Evolutionary conservation across 2,113 vertebrate species (phyloP), one percentile per base, ranked within the genome.

Genomic region (rat (Rattus norvegicus)): DNA sequence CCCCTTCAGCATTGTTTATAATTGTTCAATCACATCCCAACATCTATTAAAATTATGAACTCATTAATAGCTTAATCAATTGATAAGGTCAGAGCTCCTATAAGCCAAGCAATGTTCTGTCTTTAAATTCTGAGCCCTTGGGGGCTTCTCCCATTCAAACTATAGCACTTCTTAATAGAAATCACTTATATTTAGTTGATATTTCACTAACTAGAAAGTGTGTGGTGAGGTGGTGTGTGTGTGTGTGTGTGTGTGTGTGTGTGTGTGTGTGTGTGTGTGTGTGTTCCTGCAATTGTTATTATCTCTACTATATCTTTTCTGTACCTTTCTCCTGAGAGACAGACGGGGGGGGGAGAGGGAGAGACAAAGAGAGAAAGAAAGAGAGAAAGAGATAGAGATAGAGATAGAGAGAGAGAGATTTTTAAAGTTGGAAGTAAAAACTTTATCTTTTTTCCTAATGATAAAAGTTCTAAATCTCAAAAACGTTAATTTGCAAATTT

Each of bases 181-280:
- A 89, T 54, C 6, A 90, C 3, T 87, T 24, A 81, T 77, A 94
- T 72, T 28, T 39, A 97, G 30, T 9, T 26, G 77, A 67, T 79
- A 95, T 65, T 93, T 83, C 20, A 92, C 33, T 10, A 94, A 52
- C 52, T 94, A 67, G 28, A 43, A 47, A 65, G 3, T 0, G 20
- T 67, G 11, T 24, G 24, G 17, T 7, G 47, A 17, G 26, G 70
- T 47, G 93, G 83, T 94, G 65, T 7, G n/a, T 19, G n/a, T 73
- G 33, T 16, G 33, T 16, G n/a, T 85, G 20, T 11, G 81, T 91
- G 81, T 20, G 12, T 52, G 4, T 85, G 9, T 2, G 26, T 47
- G 0, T 28, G 69, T 76, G 5, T 65, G 24, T 30, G 12, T 77
- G 5, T 92, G 43, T 72, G 9, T 36, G 72, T 36, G 0, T 75